Percentiles rank a stretch among this genome's conserved stretches.
Conservation (phyloP, 2,797 vertebrate genomes). For the Mallotus villosus region DNA sequence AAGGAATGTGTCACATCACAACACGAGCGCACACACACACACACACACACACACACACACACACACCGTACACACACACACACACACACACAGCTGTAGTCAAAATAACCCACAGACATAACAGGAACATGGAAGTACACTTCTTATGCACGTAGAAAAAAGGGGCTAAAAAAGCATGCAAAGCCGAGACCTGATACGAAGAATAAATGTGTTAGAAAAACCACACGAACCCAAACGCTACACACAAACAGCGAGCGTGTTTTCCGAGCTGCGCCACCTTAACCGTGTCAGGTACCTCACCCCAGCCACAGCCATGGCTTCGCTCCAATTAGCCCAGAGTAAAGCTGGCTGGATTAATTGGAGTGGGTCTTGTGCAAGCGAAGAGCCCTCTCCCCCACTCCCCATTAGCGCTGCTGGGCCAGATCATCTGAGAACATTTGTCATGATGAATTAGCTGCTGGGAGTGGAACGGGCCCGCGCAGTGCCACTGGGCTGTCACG, state of each 20-base stretch:
- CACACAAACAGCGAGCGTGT: too few species aligned
- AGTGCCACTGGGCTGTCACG: constrained; percentile 76
- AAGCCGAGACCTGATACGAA: too few species aligned
- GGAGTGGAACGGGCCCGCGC: constrained; percentile 70
- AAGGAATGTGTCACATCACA: constrained; percentile 34
- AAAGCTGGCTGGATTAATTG: constrained; percentile 77
- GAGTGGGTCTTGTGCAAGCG: constrained; percentile 76
- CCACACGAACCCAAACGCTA: too few species aligned
- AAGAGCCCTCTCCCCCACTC: constrained; percentile 69
- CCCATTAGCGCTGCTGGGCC: constrained; percentile 74
- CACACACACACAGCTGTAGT: constrained; percentile 46
- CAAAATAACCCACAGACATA: constrained; percentile 61
- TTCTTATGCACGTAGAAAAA: background rate
- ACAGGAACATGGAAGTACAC: constrained; percentile 24
- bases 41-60: constrained; percentile 8
- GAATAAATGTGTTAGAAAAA: too few species aligned
- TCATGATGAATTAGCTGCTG: constrained; percentile 78
- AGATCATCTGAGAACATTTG: constrained; percentile 80
- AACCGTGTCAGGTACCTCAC: constrained; percentile 70
- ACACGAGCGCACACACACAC: constrained; percentile 1
- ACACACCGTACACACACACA: too few species aligned
- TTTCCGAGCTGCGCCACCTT: constrained; percentile 27
- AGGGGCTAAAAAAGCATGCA: too few species aligned
- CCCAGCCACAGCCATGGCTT: constrained; percentile 66
- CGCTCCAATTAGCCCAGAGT: constrained; percentile 75